Conservation (phyloP, 2,113 vertebrate species). For the Alces alces region DNA sequence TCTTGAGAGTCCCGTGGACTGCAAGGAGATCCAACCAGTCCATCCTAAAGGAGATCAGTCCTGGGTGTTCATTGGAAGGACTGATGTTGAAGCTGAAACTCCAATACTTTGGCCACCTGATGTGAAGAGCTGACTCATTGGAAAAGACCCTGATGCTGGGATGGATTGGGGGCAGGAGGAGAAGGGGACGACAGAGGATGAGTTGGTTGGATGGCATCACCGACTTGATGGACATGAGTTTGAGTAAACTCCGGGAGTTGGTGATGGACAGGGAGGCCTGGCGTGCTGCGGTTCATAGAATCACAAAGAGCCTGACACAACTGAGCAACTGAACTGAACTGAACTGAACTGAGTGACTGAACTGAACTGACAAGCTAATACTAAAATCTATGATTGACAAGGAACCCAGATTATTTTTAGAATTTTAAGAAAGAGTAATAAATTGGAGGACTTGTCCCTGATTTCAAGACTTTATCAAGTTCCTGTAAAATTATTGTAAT, state of each 20-base stretch:
- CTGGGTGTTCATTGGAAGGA: neutral
- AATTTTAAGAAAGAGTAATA: neutral
- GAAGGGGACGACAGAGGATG: neutral
- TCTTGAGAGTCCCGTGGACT: neutral
- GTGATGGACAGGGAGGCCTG: neutral
- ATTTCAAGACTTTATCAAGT: neutral
- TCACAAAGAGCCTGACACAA: neutral
- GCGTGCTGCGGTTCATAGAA: neutral
- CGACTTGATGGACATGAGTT: neutral
- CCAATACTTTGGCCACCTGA: neutral
- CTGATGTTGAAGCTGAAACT: neutral
- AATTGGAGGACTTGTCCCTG: neutral
- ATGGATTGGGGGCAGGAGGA: neutral
- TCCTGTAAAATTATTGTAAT: neutral
- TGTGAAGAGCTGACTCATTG: neutral
- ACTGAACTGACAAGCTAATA: neutral
- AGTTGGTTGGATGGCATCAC: neutral
- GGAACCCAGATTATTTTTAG: neutral
- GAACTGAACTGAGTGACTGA: neutral
- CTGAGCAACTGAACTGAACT: neutral
- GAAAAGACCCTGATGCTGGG: neutral
- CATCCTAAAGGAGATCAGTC: neutral
- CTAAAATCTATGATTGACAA: neutral
- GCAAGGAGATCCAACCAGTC: neutral
- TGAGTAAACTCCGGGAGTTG: fast-evolving